phyloP scores from a whole-genome alignment of 2,113 vertebrate genomes.

The Myrmophylax atrothorax region DNA sequence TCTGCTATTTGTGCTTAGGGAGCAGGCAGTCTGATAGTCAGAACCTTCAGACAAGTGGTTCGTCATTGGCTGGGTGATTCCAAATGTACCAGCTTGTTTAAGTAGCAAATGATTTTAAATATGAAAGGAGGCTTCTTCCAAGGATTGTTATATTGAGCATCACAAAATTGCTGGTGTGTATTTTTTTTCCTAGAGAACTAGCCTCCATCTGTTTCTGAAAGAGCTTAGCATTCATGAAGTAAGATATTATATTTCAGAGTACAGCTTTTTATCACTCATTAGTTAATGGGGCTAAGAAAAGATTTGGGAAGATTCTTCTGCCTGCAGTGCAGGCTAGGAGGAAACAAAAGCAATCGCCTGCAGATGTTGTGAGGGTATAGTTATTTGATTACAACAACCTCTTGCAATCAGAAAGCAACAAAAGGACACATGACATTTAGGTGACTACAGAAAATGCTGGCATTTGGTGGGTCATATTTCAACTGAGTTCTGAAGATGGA shows the following conservation, averaged over 20 bases:
- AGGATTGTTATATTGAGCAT: conserved; percentile 48
- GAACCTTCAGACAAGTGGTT: conserved; percentile 51
- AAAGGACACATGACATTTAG: background rate
- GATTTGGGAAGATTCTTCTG: conserved; percentile 49
- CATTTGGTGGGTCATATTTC: background rate
- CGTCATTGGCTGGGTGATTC: background rate
- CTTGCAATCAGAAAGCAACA: conserved; percentile 6
- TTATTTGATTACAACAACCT: conserved; percentile 31
- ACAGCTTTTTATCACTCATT: conserved; percentile 29
- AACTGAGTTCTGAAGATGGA: background rate
- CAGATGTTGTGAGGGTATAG: background rate
- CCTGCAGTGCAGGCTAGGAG: background rate
- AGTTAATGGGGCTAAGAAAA: conserved; percentile 67
- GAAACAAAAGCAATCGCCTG: conserved; percentile 3
- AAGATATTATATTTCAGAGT: conserved; percentile 58
- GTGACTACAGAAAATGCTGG: background rate
- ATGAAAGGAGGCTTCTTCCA: conserved; percentile 53
- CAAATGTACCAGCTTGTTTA: conserved; percentile 54
- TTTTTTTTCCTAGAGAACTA: background rate
- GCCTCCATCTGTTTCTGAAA: conserved; percentile 66
- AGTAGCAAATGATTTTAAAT: conserved; percentile 63
- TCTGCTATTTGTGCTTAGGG: conserved; percentile 29
- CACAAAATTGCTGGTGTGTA: background rate
- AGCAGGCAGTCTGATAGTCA: background rate
- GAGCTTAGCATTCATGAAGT: conserved; percentile 56